These are phyloP conservation scores for Tricholaema leucomelas DNA, from an alignment of 2,113 vertebrate species.

Conservation along the genomic window DNA sequence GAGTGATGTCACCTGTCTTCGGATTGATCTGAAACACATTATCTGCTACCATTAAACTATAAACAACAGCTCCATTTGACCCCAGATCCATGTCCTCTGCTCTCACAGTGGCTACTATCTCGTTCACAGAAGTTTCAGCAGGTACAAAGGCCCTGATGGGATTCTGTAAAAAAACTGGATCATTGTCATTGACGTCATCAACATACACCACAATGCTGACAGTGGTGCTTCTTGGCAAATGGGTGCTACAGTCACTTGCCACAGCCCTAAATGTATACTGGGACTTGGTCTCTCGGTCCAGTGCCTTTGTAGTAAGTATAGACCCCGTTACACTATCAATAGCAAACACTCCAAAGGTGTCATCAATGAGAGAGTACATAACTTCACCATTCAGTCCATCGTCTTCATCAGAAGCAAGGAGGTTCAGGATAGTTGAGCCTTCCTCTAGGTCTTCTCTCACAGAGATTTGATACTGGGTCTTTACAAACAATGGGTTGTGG, in stretches of 20 bases:
- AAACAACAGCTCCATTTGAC: conserved; percentile 82
- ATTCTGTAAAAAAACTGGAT: conserved; percentile 81
- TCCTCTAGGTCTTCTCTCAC: conserved; percentile 81
- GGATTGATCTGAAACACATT: conserved; percentile 78
- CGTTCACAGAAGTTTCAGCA: conserved; percentile 63
- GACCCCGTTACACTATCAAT: conserved; percentile 75
- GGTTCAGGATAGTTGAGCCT: conserved; percentile 77
- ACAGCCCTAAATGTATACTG: conserved; percentile 79
- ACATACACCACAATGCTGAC: conserved; percentile 76
- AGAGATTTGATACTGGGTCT: conserved; percentile 76
- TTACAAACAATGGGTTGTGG: conserved; percentile 81
- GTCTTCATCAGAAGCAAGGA: conserved; percentile 84
- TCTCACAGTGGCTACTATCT: conserved; percentile 71
- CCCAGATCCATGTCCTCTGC: conserved; percentile 83
- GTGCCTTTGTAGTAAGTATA: conserved; percentile 70
- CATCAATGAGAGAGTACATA: conserved; percentile 79
- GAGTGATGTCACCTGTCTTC: conserved; percentile 80
- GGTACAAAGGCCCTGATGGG: conserved; percentile 77
- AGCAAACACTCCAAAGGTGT: conserved; percentile 79
- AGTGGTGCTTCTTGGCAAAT: conserved; percentile 77
- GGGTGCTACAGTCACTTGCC: conserved; percentile 80
- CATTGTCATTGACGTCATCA: conserved; percentile 91
- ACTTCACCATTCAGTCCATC: conserved; percentile 82
- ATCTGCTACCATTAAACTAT: conserved; percentile 70
- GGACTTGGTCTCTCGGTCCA: conserved; percentile 83